Evolutionary conservation across 2,113 vertebrate species (phyloP), one percentile per base, ranked within the genome.

Genomic region (Excalfactoria chinensis): DNA sequence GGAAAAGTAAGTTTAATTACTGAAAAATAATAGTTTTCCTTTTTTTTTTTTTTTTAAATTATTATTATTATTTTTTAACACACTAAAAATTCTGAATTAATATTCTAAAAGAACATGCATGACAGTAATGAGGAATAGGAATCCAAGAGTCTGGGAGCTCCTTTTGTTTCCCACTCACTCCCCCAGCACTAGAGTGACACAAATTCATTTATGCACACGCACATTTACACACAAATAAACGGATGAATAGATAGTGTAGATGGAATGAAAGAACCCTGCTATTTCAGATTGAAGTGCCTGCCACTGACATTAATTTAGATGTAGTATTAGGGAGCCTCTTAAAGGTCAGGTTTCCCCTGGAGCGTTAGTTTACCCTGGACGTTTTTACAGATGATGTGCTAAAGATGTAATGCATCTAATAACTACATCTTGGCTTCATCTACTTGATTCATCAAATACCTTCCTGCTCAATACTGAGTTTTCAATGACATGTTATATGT

Each of bases 251-350:
- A 72, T 92, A 93, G 88, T 86, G 60, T 84, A 76, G 95, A 59
- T 60, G 79, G 67, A 84, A 91, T 0, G 81, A 86, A 95, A 91
- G 95, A 95, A 73, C 84, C 78, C 81, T 97, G 84, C 94, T 96
- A 95, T 93, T 96, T 97, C 94, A 96, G 94, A 97, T 94, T 96
- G 89, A 97, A 97, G 89, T 97, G 91, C 94, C 94, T 97, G 93
- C 95, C 94, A 96, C 90, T 95, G 97, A 96, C 84, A 94, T 96
- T 97, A 97, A 97, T 97, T 97, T 95, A 97, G 97, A 97, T 96
- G 93, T 95, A 96, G 97, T 97, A 96, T 97, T 96, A 93, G 72
- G 96, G 96, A 97, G 86, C 49, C 96, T 96, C 95, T 90, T 97
- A 97, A 96, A 98, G 97, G 97, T 98, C 97, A 97, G 66, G 74